Evolutionary conservation across 2,797 vertebrate genomes (phyloP).

Genomic region (Clamator glandarius): DNA sequence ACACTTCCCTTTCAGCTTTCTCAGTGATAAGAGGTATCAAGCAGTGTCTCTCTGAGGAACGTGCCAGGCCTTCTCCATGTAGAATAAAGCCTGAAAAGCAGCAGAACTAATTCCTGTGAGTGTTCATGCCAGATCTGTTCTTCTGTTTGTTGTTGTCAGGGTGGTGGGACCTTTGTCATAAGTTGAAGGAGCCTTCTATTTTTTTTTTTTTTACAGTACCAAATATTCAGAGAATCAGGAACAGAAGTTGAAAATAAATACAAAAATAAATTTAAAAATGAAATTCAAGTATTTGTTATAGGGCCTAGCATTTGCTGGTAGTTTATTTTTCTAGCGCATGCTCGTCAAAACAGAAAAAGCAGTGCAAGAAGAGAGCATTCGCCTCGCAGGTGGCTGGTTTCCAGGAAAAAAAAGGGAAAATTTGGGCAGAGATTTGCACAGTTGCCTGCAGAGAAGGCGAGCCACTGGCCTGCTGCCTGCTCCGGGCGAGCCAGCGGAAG

Average conservation of each 20-base stretch:
- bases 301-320: neutral
- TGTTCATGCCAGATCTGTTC: neutral
- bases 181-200: conserved; percentile 24
- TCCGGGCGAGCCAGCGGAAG: neutral
- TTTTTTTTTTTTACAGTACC: neutral
- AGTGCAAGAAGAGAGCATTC: conserved; percentile 19
- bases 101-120: conserved; percentile 38
- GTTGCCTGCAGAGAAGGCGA: neutral
- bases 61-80: neutral
- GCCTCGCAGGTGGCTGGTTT: conserved; percentile 25
- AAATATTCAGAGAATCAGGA: conserved; percentile 14
- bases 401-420: neutral
- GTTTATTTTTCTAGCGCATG: conserved; percentile 27
- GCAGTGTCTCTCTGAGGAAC: neutral
- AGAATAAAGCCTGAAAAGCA: neutral
- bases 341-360: neutral
- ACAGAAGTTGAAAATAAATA: neutral
- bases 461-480: conserved; percentile 32
- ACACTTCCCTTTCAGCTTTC: neutral
- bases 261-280: rapidly evolving
- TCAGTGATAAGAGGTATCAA: neutral
- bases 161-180: conserved; percentile 25
- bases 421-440: neutral
- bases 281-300: neutral
- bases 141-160: neutral